These are phyloP conservation scores for Steinernema hermaphroditum DNA, from an alignment of 2,888 invertebrate genomes.

Conservation along the genomic window DNA sequence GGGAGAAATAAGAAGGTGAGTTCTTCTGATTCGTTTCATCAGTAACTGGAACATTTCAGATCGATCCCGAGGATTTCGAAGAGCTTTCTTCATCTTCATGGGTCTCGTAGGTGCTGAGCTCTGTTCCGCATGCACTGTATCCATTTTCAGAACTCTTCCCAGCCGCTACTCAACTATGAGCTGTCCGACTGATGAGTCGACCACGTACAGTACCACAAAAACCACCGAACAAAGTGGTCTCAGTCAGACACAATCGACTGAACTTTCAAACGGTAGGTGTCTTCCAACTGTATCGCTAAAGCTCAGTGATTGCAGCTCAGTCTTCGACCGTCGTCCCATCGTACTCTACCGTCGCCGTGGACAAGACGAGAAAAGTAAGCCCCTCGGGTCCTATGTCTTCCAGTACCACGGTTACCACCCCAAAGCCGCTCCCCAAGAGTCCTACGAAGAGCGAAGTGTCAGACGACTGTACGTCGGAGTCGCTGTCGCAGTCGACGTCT, in stretches of 20 bases:
- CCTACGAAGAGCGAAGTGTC: neutral
- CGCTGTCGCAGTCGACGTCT: neutral
- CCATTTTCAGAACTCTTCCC: neutral
- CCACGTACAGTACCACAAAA: neutral
- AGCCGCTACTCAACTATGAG: slow-evolving; percentile 22
- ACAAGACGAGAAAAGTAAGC: too few relatives aligned
- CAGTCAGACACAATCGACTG: neutral
- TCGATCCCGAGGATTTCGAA: neutral
- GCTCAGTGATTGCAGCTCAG: too few relatives aligned
- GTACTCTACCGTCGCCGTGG: too few relatives aligned
- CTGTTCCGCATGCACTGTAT: too few relatives aligned
- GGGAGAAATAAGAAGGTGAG: neutral
- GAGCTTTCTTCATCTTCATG: neutral
- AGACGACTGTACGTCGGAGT: neutral
- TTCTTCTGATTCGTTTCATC: neutral
- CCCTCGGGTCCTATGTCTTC: too few relatives aligned
- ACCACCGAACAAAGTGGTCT: neutral
- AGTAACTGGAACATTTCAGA: neutral
- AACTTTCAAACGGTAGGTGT: neutral
- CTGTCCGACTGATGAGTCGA: slow-evolving; percentile 21
- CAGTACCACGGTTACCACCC: too few relatives aligned
- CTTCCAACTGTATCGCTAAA: too few relatives aligned
- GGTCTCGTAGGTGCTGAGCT: slow-evolving; percentile 12
- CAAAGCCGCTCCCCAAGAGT: neutral
- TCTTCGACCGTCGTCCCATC: too few relatives aligned